Conservation (phyloP, 2,113 vertebrate genomes). For the Trogon melanurus region DNA sequence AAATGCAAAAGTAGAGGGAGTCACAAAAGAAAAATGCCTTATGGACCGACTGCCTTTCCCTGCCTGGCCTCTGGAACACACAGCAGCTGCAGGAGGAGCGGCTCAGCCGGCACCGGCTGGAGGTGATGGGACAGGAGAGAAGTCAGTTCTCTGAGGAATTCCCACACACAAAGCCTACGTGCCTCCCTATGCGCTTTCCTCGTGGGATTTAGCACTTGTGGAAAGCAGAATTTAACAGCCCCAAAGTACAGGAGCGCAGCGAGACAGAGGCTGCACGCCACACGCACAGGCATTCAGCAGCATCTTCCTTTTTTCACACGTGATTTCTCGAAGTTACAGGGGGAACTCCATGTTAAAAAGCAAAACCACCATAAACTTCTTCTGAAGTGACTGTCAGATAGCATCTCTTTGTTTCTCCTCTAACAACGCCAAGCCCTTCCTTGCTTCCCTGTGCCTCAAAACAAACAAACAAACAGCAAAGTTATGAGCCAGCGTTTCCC, state of each 20-base stretch:
- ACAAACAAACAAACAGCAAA: not conserved
- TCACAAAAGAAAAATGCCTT: not conserved
- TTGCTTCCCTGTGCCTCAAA: not conserved
- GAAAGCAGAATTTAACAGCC: not conserved
- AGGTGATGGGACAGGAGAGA: rapidly evolving
- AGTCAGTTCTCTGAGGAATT: not conserved
- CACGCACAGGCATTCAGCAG: not conserved
- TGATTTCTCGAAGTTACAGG: not conserved
- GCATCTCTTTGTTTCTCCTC: not conserved
- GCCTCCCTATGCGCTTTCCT: not conserved
- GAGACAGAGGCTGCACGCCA: not conserved
- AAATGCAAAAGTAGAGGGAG: not conserved
- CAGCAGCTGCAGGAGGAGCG: rapidly evolving
- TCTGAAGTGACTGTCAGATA: not conserved
- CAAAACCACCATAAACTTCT: not conserved
- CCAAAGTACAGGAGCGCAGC: not conserved
- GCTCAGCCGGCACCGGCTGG: rapidly evolving
- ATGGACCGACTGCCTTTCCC: rapidly evolving
- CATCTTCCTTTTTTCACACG: not conserved
- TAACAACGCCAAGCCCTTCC: not conserved
- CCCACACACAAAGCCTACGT: not conserved
- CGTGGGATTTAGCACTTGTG: rapidly evolving
- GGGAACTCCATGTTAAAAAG: not conserved
- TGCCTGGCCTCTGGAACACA: not conserved
- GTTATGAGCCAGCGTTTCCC: not conserved